Evolutionary conservation across 2,113 vertebrate genomes (phyloP), one percentile per base, ranked within the genome.

Genomic region (Potamarius usumacintae): DNA sequence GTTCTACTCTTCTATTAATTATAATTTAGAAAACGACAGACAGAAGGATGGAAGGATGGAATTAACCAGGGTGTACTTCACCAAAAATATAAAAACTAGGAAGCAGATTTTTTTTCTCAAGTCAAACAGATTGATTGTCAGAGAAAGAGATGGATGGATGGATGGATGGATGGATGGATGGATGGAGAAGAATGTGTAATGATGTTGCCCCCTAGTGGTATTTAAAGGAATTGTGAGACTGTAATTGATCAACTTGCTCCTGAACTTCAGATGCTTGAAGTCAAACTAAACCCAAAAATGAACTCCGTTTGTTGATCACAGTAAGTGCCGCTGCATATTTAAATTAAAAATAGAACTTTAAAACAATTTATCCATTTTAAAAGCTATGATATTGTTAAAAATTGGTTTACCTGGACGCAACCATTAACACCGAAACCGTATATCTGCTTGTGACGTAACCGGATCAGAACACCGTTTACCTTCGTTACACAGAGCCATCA

Each of bases 151-250:
- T 30, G n/a, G 48, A 53, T 7, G 3, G 48, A 53, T 15, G 10
- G 63, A 63, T 20, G 6, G 48, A 22, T 25, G 10, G 20, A 17
- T 55, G 89, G 25, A 20, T 52, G 48, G 48, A 53, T 15, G 6
- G 48, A 53, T n/a, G 10, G 25, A n/a, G 22, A 11, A 20, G 30
- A 80, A 6, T 3, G 85, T 89, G 89, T 85, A 55, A 58, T 0
- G 58, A 89, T 78, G 88, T n/a, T 88, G 91, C 90, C 95, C 92
- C 85, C 94, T 94, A 87, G 89, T 95, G 95, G 92, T 60, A 25
- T 18, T 57, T 2, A 63, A 50, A 42, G 58, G 30, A 84, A 52
- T 15, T 12, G 60, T 22, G 10, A 48, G 55, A 57, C 42, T 42
- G 42, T 42, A 42, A 42, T 42, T 42, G 42, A 42, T 42, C 42